Evolutionary conservation across 2,888 invertebrate genomes (phyloP).

Genomic region (Ectemnius cavifrons): DNA sequence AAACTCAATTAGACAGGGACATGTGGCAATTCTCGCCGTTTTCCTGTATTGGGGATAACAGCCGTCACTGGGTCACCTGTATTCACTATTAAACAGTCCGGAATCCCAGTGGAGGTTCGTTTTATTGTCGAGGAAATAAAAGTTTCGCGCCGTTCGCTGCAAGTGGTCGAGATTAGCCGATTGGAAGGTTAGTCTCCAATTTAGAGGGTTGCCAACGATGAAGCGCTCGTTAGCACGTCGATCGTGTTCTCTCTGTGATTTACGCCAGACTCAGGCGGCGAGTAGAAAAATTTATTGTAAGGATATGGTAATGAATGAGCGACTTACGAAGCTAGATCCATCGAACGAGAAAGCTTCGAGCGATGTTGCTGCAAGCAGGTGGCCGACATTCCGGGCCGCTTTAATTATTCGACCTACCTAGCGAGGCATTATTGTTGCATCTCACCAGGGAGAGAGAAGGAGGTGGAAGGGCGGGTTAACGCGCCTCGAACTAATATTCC

Average conservation of each 20-base stretch:
- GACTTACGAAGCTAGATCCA: slow-evolving; percentile 10
- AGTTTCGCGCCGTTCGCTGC: not conserved
- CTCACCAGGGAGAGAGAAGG: not conserved
- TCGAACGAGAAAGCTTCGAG: slow-evolving; percentile 17
- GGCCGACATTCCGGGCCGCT: slow-evolving; percentile 5
- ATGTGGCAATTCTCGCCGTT: too few relatives aligned
- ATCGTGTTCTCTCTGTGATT: slow-evolving; percentile 36
- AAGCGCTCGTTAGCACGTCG: slow-evolving; percentile 44
- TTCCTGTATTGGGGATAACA: too few relatives aligned
- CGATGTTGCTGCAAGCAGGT: slow-evolving; percentile 27
- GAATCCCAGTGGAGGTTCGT: not conserved
- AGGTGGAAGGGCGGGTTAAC: too few relatives aligned
- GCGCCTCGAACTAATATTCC: slow-evolving; percentile 4
- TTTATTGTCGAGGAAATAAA: not conserved
- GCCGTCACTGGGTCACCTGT: not conserved
- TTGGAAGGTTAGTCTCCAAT: slow-evolving; percentile 36
- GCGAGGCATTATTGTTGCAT: not conserved
- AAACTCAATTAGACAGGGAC: not conserved
- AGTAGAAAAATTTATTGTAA: slow-evolving; percentile 38
- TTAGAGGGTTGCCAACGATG: slow-evolving; percentile 27
- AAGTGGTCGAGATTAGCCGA: slow-evolving; percentile 26
- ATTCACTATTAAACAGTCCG: not conserved
- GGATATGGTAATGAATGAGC: slow-evolving; percentile 52
- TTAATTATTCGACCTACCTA: slow-evolving; percentile 34
- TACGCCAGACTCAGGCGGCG: slow-evolving; percentile 39